Base-by-base conservation (phyloP, 2,797 vertebrate genomes). In the Epinephelus coioides region DNA sequence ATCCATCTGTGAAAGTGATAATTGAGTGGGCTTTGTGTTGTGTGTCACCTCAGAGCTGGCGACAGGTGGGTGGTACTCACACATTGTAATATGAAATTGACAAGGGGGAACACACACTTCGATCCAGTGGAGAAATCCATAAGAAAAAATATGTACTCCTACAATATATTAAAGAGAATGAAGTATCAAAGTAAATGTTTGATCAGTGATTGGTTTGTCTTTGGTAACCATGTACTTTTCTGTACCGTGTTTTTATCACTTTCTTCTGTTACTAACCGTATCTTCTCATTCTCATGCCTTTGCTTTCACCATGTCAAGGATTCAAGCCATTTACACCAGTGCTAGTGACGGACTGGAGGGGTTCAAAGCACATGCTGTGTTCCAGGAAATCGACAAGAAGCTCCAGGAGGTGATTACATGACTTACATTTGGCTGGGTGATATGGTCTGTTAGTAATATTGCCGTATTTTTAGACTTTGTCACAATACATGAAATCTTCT, bases 311-410 rank as follows among this genome's bases (percentile, higher is more conserved):
- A 6, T 23, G 7, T 69, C 38, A 44, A 93, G 85, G 54, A 90
- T 98, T 76, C 81, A 81, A 0, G 96, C 96, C 30, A 57, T 90
- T 40, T 79, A 92, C 68, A 95, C 96, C 81, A 96, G 94, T 0
- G 93, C 96, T 21, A 85, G 88, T 11, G 70, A 73, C 2, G 91
- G 80, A 27, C 86, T 95, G 59, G 96, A 98, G 83, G 97, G 95
- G 56, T 99, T 99, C 90, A 99, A 99, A 89, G 94, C 97, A 1
- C 83, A 97, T 6, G 87, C 96, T 10, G 94, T 99, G 61, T 99
- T 99, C 92, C 97, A 97, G 90, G 98, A 99, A 90, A 99, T 99
- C 79, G 94, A 96, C 90, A 98, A 97, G 93, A 98, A 93, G 86
- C 96, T 99, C 27, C 82, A 97, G 85, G 96, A 98, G 96, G 98